phyloP scores from a whole-genome alignment of 2,888 invertebrate species.

The Therioaphis trifolii region DNA sequence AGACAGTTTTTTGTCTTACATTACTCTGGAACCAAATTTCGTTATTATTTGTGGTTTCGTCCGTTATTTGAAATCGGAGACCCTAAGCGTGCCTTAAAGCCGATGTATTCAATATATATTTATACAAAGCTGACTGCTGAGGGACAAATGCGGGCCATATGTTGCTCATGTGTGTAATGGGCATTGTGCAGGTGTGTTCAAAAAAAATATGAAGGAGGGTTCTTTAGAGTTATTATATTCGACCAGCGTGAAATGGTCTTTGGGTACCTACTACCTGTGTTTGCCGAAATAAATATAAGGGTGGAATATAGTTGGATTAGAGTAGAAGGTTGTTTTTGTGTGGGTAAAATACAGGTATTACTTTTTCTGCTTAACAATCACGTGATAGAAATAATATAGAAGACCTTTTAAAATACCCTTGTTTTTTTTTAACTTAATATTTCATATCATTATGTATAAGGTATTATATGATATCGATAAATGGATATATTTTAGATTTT shows the following conservation, averaged over 20 bases:
- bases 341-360: neutral
- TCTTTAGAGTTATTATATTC: constrained; percentile 34
- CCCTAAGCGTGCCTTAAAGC: constrained; percentile 44
- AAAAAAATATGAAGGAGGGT: constrained; percentile 14
- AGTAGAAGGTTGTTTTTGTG: neutral
- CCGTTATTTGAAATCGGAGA: constrained; percentile 58
- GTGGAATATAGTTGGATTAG: neutral
- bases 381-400: constrained; percentile 18
- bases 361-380: neutral
- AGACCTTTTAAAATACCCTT: neutral
- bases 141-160: constrained; percentile 37
- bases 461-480: neutral
- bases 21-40: constrained; percentile 11
- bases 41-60: constrained; percentile 44
- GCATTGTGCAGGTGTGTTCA: constrained; percentile 51
- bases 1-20: neutral
- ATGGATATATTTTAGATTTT: neutral
- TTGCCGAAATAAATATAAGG: constrained; percentile 45
- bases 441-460: neutral
- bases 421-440: neutral
- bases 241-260: constrained; percentile 44
- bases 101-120: neutral
- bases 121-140: neutral
- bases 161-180: constrained; percentile 1
- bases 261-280: constrained; percentile 34